Evolutionary conservation across 2,888 invertebrate species (phyloP), one percentile per base, ranked within the genome.

Genomic region (Aspidapion aeneum): DNA sequence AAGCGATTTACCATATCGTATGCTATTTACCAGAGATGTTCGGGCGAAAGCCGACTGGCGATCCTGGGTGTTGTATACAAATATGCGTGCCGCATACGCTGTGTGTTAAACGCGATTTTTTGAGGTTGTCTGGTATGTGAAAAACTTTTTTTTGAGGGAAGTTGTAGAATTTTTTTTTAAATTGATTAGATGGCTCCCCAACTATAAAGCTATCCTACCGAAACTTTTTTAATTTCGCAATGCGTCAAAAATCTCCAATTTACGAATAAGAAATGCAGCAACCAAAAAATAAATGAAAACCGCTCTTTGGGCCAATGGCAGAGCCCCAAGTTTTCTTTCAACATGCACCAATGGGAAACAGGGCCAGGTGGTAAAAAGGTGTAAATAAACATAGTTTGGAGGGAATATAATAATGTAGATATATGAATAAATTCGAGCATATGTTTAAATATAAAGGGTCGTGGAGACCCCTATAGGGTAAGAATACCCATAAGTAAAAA

Each of bases 261-360:
- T 75, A 74, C 71, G 73, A 72, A 74, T 78, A 77, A 75, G 72
- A 73, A 7, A 35, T 72, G 73, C 74, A 74, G 73, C 73, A 74
- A 71, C 64, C 65, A 64, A 66, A 60, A 76, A 75, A 73, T 75
- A 77, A 78, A 78, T 78, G 77, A 77, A 77, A 77, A 77, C 75
- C 76, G 63, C 63, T 66, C 66, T 67, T 63, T 63, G 70, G 61
- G 73, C 75, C 75, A 75, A 75, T 75, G 68, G 69, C 65, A 50
- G 65, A 57, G 50, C 67, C 66, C 69, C 65, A 68, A 70, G 71
- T 70, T 69, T 63, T 70, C 71, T 68, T 67, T 65, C 69, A 66
- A 69, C 67, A 35, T 3, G 35, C 72, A 72, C 77, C 77, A 77
- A 78, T 78, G 67, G 71, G 51, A 21, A 19, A 19, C 5, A 18